These are phyloP conservation scores for Festucalex cinctus DNA, from an alignment of 2,113 vertebrate genomes.

Conservation along the genomic window DNA sequence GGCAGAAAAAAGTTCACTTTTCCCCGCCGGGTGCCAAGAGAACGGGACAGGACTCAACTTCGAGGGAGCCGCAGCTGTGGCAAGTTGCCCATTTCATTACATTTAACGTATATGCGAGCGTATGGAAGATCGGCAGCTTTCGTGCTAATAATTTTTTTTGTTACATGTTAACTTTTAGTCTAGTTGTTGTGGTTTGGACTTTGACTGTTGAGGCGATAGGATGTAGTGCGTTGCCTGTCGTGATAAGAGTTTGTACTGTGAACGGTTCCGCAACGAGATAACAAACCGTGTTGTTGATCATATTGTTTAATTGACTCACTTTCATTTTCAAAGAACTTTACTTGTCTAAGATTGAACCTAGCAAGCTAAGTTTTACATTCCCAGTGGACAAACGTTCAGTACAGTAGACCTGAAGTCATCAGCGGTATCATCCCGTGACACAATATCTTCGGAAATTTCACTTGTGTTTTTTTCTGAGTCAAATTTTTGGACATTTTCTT, in stretches of 20 bases:
- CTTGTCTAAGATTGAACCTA: not conserved
- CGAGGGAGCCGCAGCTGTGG: constrained; percentile 78
- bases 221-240: not conserved
- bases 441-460: not conserved
- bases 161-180: constrained; percentile 17
- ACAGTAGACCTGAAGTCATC: not conserved
- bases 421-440: not conserved
- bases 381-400: not conserved
- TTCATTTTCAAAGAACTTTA: not conserved
- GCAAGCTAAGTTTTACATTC: not conserved
- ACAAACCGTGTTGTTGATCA: not conserved
- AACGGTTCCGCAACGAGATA: not conserved
- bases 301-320: not conserved
- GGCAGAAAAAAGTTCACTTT: constrained; percentile 85
- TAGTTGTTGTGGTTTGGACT: not conserved
- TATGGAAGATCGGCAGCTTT: constrained; percentile 17
- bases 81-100: constrained; percentile 83
- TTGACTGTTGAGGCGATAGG: not conserved
- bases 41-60: constrained; percentile 77
- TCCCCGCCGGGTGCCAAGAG: constrained; percentile 79
- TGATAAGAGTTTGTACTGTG: not conserved
- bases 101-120: constrained; percentile 54
- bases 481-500: constrained; percentile 33
- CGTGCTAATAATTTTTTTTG: constrained; percentile 9
- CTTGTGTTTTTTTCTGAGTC: constrained; percentile 19